Evolutionary conservation across 2,888 invertebrate genomes (phyloP), one percentile per base, ranked within the genome.

Genomic region (Papilio protenor): DNA sequence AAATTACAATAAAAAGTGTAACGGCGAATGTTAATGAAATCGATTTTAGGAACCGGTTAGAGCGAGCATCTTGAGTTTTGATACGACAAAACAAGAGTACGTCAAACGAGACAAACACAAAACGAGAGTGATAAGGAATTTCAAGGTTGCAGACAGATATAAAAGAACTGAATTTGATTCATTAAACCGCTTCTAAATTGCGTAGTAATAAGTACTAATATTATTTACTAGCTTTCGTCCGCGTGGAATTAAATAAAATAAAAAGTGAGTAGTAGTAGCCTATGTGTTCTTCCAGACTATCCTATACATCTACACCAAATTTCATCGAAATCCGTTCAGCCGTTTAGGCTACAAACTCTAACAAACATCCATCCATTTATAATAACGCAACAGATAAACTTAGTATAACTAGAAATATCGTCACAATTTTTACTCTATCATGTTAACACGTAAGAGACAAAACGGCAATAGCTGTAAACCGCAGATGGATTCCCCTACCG

Each of bases 51-150:
- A 64, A 74, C 64, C 74, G 64, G 74, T 74, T 64, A 16, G 11
- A 10, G 57, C 6, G 59, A 61, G 11, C 59, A 61, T 61, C 59
- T 73, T 45, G 18, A 10, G 59, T 73, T n/a, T 33, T 59, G 5
- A 64, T 64, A 64, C 64, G 18, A 64, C 10, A 66, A 10, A 64
- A 64, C 27, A 61, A 14, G 61, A 23, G 27, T 27, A 27, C n/a
- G 33, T 33, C 64, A 64, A 61, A 49, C 16, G 49, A 49, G 49
- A 52, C 40, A 40, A 40, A 40, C 52, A 52, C 18, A 5, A 52
- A 52, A 23, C 40, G 40, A 66, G 16, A 66, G 66, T 66, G 66
- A 66, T 66, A 66, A 33, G 40, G 66, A 66, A 66, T 66, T 66
- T 66, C 66, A 64, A 64, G 64, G 64, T n/a, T 66, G 40, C 66